Base-by-base conservation (phyloP, 2,888 invertebrate genomes). In the Eutolmus rufibarbis region DNA sequence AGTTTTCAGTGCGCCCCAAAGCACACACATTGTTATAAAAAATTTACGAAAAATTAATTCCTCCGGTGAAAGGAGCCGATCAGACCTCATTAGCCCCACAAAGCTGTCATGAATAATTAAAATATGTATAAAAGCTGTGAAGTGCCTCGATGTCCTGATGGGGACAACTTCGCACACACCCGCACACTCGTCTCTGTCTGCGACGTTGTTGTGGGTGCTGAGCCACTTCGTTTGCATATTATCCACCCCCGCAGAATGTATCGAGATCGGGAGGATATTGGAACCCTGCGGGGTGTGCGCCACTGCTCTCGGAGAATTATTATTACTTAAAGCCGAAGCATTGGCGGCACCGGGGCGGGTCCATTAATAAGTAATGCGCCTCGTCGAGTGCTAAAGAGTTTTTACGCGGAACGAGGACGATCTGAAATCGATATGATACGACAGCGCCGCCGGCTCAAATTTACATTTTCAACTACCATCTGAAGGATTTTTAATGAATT, bases 21-120 rank as follows among this genome's bases (percentile, higher is more conserved):
- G 12, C 12, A 66, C 66, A 51, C 79, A 79, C 51, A 28, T 31
- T 51, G 40, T 37, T n/a, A 82, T 82, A 57, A 82, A 82, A 57
- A 37, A 82, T 82, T 82, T 66, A 82, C 82, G 82, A 82, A 82
- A 82, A 82, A 82, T 82, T 82, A 82, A 82, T 82, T 82, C 82
- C 57, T 57, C n/a, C n/a, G 16, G 37, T 57, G 66, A 66, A 66
- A 66, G 51, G 57, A 57, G 82, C 14, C 37, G 82, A 82, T 82
- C 82, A 56, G 66, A 57, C 56, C 82, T 82, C 66, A 82, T 82
- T 82, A 82, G 82, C 82, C 66, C 66, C 28, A 57, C 82, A 82
- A 82, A 82, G 82, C 57, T 82, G 82, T 66, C 82, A 57, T 82
- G 82, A 82, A 82, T 82, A 82, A 66, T 82, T 82, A 82, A 82